Base-by-base conservation (phyloP, 2,888 invertebrate species). In the Byasa hedistus region DNA sequence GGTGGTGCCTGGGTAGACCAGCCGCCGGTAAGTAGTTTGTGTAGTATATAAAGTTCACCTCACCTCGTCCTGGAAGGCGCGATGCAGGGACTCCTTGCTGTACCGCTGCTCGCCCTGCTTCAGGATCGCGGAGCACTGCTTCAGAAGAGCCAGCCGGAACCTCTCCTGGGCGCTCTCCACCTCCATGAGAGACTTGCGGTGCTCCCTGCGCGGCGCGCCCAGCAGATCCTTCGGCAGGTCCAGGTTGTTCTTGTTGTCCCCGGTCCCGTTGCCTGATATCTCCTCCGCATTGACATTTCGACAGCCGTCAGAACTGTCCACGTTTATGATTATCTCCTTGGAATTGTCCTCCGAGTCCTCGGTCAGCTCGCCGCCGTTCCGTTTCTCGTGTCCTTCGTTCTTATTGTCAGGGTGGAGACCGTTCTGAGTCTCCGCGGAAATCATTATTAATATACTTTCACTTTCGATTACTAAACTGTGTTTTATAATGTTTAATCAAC, bases 11-110 rank as follows among this genome's bases (percentile, higher is more conserved):
- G 32, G 32, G 10, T 7, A 32, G 8, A 5, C 32, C 10, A 10
- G 32, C 32, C 32, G 32, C 32, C 10, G 32, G 32, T 32, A 32
- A 32, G 32, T 32, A 10, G 8, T 32, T 32, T 7, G 10, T 8
- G 10, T 32, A 32, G 10, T 32, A 32, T 10, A 10, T 7, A 32
- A 32, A 32, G 32, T 32, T 32, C 7, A 32, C 7, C 93, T 87
- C 83, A 96, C 96, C 94, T 94, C 94, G 81, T 94, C 94, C 72
- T 94, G 94, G 79, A 96, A 94, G 27, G 94, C 91, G 71, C 92
- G 91, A 72, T 94, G 93, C 75, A 96, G 92, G 0, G 92, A 84
- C 68, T 95, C 95, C 78, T 93, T 94, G 55, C 90, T 93, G 76
- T 94, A 95, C 70, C 92, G 90, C 72, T 89, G 86, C 39, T 92